A percentile compares a stretch with the other conserved stretches of the same genome.
Conservation (phyloP, 2,888 invertebrate species). For the Nudaria mundana region DNA sequence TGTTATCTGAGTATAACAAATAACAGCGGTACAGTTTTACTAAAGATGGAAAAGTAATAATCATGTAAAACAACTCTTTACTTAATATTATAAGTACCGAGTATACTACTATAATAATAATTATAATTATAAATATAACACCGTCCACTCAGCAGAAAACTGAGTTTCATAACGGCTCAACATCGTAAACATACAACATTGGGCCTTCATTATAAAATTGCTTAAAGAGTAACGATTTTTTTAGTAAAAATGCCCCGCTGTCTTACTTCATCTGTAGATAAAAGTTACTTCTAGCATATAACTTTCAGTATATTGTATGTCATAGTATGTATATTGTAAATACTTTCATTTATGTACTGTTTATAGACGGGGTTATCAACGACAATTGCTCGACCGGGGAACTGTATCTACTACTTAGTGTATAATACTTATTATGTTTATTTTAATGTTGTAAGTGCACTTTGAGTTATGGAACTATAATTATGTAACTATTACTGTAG, state of each 20-base stretch:
- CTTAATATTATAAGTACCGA: slow-evolving; percentile 20
- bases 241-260: slow-evolving; percentile 52
- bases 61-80: slow-evolving; percentile 20
- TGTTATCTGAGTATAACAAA: slow-evolving; percentile 76
- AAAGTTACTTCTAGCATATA: slow-evolving; percentile 72
- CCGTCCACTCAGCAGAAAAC: slow-evolving; percentile 8
- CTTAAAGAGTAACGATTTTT: slow-evolving; percentile 23
- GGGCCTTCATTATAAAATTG: slow-evolving; percentile 22
- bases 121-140: slow-evolving; percentile 8
- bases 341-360: slow-evolving; percentile 74
- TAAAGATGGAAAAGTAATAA: slow-evolving; percentile 34
- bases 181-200: slow-evolving; percentile 19
- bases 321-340: slow-evolving; percentile 76
- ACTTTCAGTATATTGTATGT: slow-evolving; percentile 72
- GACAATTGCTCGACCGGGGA: slow-evolving; percentile 61
- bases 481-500: slow-evolving; percentile 47
- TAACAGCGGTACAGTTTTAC: slow-evolving; percentile 49
- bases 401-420: slow-evolving; percentile 56
- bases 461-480: slow-evolving; percentile 77
- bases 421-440: slow-evolving; percentile 70
- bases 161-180: slow-evolving; percentile 14
- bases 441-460: slow-evolving; percentile 75
- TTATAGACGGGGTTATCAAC: slow-evolving; percentile 65
- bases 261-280: slow-evolving; percentile 70
- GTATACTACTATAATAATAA: slow-evolving; percentile 21